Evolutionary conservation across 2,113 vertebrate species (phyloP).

Genomic region (Osmerus mordax): DNA sequence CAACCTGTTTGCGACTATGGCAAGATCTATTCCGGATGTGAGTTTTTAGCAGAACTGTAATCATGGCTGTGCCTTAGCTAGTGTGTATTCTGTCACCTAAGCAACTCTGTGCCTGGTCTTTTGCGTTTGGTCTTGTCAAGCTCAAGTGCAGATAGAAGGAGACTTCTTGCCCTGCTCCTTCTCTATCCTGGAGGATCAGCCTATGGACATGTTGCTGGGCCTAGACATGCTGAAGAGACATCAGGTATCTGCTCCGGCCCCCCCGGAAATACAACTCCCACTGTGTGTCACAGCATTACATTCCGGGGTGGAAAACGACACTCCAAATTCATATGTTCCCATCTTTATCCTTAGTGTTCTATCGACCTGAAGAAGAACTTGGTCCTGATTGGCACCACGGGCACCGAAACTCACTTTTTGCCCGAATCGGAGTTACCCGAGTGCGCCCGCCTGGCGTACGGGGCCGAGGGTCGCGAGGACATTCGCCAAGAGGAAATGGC

Average conservation of each 20-base stretch:
- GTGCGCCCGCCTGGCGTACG: slow-evolving; percentile 90
- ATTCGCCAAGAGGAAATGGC: slow-evolving; percentile 85
- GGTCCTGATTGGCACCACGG: slow-evolving; percentile 92
- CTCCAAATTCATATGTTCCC: too few species aligned
- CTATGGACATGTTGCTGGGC: slow-evolving; percentile 98
- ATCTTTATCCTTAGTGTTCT: slow-evolving; percentile 76
- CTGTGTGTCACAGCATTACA: too few species aligned
- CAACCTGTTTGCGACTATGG: too few species aligned
- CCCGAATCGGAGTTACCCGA: slow-evolving; percentile 92
- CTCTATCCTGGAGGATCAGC: slow-evolving; percentile 97
- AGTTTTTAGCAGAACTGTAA: too few species aligned
- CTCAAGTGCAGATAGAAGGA: slow-evolving; percentile 98
- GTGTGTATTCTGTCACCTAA: background rate
- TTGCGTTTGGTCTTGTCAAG: slow-evolving; percentile 61
- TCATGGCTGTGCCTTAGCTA: too few species aligned
- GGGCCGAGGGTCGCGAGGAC: slow-evolving; percentile 82
- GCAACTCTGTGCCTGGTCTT: background rate
- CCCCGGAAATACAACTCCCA: too few species aligned
- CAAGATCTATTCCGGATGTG: too few species aligned
- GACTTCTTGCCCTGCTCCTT: slow-evolving; percentile 97
- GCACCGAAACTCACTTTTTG: slow-evolving; percentile 90
- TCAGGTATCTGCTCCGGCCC: slow-evolving; percentile 73
- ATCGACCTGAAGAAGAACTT: slow-evolving; percentile 97
- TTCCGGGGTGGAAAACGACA: too few species aligned
- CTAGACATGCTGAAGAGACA: slow-evolving; percentile 98